Conservation (phyloP, 1,140 invertebrate genomes). For the Vanessa atalanta region DNA sequence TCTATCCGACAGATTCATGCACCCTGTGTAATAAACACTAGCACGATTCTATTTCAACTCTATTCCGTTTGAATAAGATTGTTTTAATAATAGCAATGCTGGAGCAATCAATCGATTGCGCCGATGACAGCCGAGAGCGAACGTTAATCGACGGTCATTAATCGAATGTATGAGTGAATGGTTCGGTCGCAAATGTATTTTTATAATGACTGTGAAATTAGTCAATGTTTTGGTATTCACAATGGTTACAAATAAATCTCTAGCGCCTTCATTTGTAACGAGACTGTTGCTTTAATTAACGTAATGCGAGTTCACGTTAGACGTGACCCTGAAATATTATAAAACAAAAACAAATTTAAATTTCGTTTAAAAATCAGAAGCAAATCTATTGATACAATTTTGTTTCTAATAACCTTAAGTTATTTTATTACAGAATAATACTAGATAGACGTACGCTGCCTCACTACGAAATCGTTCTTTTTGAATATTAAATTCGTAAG, state of each 20-base stretch:
- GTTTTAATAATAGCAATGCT: constrained; percentile 15
- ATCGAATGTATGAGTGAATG: constrained; percentile 55
- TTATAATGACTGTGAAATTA: constrained; percentile 33
- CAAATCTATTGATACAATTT: too few species aligned
- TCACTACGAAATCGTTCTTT: too few species aligned
- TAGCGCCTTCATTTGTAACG: constrained; percentile 31
- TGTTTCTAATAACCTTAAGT: too few species aligned
- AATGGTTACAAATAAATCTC: constrained; percentile 18
- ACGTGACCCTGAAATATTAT: too few species aligned
- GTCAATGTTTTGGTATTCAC: constrained; percentile 15
- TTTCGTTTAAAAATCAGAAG: too few species aligned
- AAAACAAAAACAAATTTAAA: too few species aligned
- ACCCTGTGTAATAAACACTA: constrained; percentile 32
- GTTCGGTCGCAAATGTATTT: constrained; percentile 48
- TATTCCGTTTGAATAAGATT: constrained; percentile 31
- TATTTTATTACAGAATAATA: too few species aligned
- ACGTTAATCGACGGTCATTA: constrained; percentile 63
- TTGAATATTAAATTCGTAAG: too few species aligned
- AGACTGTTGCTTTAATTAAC: constrained; percentile 19
- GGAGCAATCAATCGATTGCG: constrained; percentile 54
- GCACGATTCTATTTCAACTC: constrained; percentile 31
- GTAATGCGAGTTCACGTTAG: not conserved
- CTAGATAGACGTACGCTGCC: too few species aligned
- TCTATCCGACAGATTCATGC: constrained; percentile 50
- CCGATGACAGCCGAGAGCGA: constrained; percentile 60